Evolutionary conservation across 2,797 vertebrate genomes (phyloP).

Genomic region (Eptatretus atami): DNA sequence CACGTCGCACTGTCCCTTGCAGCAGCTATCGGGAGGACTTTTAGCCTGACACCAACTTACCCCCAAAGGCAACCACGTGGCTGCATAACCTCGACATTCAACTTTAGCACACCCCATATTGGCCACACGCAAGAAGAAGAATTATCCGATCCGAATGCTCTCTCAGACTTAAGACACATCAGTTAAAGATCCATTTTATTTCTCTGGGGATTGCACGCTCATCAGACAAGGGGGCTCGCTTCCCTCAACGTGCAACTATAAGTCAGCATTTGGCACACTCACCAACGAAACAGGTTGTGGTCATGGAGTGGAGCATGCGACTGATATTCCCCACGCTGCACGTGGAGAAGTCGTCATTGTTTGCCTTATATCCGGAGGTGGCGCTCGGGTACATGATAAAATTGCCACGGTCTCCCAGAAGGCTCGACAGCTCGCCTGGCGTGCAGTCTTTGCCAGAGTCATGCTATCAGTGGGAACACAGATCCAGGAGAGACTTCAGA

Average conservation of each 20-base stretch:
- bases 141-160: no score
- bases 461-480: slow-evolving; percentile 6
- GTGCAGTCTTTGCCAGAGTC: slow-evolving; percentile 4
- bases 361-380: slow-evolving; percentile 67
- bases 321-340: slow-evolving; percentile 80
- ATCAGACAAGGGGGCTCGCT: no score
- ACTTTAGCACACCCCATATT: no score
- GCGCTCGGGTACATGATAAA: slow-evolving; percentile 94
- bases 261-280: slow-evolving; percentile 13
- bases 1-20: no score
- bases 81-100: no score
- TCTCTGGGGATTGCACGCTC: no score
- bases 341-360: slow-evolving; percentile 81
- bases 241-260: background rate
- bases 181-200: no score
- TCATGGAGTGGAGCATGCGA: slow-evolving; percentile 51
- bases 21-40: no score
- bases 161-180: no score
- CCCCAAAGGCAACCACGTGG: no score
- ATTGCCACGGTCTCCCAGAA: slow-evolving; percentile 58
- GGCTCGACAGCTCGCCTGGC: background rate
- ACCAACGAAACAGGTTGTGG: slow-evolving; percentile 61
- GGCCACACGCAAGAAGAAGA: no score
- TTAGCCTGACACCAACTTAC: no score
- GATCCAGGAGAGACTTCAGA: background rate